Conservation (phyloP, 2,113 vertebrate species). For the Pelodiscus sinensis region DNA sequence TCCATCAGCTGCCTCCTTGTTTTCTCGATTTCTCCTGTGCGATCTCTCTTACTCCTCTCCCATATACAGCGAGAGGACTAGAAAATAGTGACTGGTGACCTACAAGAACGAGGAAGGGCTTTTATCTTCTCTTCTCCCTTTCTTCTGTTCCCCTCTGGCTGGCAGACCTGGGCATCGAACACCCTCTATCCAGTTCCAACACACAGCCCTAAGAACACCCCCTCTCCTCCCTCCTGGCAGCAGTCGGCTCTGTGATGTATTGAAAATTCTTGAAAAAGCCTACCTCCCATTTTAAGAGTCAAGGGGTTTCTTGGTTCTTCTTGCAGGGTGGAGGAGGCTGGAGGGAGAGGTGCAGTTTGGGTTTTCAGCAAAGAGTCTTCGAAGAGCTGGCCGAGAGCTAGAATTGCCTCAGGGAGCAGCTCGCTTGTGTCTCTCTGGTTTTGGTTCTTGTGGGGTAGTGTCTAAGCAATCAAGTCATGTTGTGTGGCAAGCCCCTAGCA, state of each 20-base stretch:
- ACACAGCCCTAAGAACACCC: neutral
- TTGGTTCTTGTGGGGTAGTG: neutral
- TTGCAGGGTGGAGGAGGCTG: neutral
- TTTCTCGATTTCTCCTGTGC: neutral
- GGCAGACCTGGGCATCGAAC: neutral
- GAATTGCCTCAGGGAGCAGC: neutral
- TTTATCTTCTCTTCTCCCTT: neutral
- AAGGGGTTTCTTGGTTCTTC: neutral
- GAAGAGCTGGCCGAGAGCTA: neutral
- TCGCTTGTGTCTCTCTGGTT: neutral
- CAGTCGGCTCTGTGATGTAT: neutral
- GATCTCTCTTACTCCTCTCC: neutral
- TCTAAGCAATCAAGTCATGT: no score
- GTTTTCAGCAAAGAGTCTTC: neutral
- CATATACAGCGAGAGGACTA: neutral
- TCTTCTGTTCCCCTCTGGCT: neutral
- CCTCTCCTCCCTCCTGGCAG: neutral
- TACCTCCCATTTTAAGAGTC: neutral
- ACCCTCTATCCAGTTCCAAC: fast-evolving
- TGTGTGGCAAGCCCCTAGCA: neutral
- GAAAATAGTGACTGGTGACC: neutral
- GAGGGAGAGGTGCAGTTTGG: neutral
- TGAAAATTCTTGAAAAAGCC: neutral
- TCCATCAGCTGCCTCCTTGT: neutral
- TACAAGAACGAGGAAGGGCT: neutral